Conservation (phyloP, 2,113 vertebrate genomes). For the Calyptomena viridis region DNA sequence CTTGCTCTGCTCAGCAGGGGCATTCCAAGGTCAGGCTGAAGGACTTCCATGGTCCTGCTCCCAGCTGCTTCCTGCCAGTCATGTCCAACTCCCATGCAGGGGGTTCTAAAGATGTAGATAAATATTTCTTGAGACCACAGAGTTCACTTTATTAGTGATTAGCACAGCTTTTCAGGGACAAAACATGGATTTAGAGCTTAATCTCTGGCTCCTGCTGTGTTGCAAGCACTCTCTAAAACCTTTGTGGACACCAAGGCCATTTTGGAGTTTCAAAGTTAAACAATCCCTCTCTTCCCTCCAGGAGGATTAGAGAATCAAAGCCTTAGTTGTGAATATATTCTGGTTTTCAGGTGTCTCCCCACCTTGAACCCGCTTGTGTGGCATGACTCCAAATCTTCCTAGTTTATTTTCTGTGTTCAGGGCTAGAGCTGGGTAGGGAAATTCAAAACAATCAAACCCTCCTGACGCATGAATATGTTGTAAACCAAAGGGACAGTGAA, state of each 20-base stretch:
- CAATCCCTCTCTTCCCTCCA: neutral
- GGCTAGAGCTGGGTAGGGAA: neutral
- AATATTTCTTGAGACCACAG: neutral
- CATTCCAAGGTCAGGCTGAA: neutral
- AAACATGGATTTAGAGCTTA: constrained; percentile 27
- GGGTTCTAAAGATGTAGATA: neutral
- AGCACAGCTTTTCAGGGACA: constrained; percentile 13
- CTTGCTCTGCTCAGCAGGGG: neutral
- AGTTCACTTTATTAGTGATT: neutral
- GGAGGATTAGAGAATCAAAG: neutral
- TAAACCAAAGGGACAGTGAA: neutral
- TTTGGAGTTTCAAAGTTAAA: constrained; percentile 23
- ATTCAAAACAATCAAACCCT: neutral
- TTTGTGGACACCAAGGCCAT: neutral
- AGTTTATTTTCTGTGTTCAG: neutral
- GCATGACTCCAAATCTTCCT: neutral
- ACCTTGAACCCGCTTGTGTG: neutral
- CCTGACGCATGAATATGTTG: neutral
- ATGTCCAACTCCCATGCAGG: neutral
- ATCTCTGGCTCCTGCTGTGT: neutral
- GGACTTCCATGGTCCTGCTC: neutral
- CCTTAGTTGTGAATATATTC: neutral
- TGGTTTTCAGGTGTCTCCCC: neutral
- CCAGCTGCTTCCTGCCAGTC: neutral
- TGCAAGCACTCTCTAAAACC: neutral